These are phyloP conservation scores for Mythimna loreyi DNA, from an alignment of 2,888 invertebrate species.

Conservation along the genomic window DNA sequence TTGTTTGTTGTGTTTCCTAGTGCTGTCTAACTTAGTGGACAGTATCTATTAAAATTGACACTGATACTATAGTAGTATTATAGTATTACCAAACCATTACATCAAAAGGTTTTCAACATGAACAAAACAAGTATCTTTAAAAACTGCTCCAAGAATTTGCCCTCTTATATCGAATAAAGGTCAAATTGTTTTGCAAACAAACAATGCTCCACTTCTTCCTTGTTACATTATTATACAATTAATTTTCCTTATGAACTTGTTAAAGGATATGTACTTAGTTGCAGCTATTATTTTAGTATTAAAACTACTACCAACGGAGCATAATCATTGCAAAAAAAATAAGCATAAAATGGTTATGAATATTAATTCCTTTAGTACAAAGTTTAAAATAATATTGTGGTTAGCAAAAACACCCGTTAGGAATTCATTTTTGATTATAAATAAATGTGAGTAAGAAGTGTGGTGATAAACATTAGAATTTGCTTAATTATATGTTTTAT, in stretches of 20 bases:
- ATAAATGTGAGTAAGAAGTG: slow-evolving; percentile 5
- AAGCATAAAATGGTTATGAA: slow-evolving; percentile 12
- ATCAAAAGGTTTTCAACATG: neutral
- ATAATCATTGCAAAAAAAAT: neutral
- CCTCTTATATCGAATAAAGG: slow-evolving; percentile 34
- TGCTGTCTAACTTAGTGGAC: too few species aligned
- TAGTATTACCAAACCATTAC: neutral
- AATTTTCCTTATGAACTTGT: slow-evolving; percentile 58
- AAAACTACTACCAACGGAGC: slow-evolving; percentile 7
- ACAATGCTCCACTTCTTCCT: slow-evolving; percentile 48
- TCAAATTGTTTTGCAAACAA: slow-evolving; percentile 42
- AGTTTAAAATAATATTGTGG: slow-evolving; percentile 6
- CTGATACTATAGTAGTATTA: too few species aligned
- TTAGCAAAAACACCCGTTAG: slow-evolving; percentile 11
- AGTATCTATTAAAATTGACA: too few species aligned
- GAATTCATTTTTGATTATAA: neutral
- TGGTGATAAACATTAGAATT: neutral
- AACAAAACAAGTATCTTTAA: neutral
- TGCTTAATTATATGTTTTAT: too few species aligned
- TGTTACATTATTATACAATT: slow-evolving; percentile 47
- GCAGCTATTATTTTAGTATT: slow-evolving; percentile 34
- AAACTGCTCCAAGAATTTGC: slow-evolving; percentile 6
- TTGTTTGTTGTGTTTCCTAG: too few species aligned
- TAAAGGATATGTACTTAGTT: slow-evolving; percentile 18
- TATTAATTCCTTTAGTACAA: neutral